Percentiles rank a stretch among this genome's conserved stretches.
These are phyloP conservation scores for Cyclopterus lumpus DNA, from an alignment of 2,797 vertebrate species.

Conservation along the genomic window DNA sequence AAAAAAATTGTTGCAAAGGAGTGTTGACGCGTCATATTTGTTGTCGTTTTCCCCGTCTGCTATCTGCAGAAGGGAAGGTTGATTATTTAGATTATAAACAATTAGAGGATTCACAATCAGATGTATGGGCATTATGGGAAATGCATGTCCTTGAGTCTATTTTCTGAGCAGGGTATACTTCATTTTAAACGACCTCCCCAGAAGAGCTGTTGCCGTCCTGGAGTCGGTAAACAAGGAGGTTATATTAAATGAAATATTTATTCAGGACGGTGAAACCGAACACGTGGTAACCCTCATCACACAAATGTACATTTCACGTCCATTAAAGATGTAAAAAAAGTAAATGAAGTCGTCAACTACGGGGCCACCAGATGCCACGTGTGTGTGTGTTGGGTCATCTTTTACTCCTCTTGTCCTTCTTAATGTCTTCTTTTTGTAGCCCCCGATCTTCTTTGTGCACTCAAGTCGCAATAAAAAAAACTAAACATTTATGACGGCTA, in stretches of 20 bases:
- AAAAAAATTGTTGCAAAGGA: neutral
- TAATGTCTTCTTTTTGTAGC: neutral
- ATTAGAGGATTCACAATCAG: constrained; percentile 35
- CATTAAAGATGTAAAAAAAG: neutral
- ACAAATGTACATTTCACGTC: neutral
- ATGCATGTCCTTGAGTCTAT: constrained; percentile 11
- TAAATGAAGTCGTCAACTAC: neutral
- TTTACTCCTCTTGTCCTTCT: neutral
- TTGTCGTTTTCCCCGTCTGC: neutral
- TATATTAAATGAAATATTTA: constrained; percentile 37
- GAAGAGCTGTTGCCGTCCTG: constrained; percentile 21
- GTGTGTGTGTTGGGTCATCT: neutral
- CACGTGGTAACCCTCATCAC: neutral
- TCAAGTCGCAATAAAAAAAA: constrained; percentile 1
- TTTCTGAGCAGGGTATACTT: constrained; percentile 24
- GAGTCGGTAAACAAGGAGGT: constrained; percentile 47
- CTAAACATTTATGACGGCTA: constrained; percentile 11
- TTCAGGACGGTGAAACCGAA: constrained; percentile 14
- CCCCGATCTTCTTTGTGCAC: constrained; percentile 6
- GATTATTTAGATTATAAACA: constrained; percentile 15
- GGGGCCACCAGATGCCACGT: constrained; percentile 14
- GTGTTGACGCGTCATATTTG: neutral
- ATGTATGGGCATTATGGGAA: constrained; percentile 18
- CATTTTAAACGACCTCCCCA: constrained; percentile 35
- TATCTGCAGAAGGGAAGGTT: neutral